Conservation (phyloP, 2,113 vertebrate genomes). For the Bubo bubo region DNA sequence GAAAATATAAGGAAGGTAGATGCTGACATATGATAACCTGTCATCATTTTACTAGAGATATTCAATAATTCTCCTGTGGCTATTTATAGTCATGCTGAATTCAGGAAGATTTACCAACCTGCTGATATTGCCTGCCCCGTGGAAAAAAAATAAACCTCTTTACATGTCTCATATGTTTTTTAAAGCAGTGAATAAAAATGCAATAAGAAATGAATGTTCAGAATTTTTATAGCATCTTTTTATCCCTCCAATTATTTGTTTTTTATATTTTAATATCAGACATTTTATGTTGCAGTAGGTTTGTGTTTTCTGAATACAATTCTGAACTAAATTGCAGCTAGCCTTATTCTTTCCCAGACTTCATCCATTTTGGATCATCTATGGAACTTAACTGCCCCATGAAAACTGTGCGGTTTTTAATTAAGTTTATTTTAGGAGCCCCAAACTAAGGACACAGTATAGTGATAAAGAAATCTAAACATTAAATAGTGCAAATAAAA, state of each 20-base stretch:
- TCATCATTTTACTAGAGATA: background rate
- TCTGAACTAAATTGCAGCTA: background rate
- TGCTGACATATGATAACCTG: constrained; percentile 14
- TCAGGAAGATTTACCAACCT: constrained; percentile 22
- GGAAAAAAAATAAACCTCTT: background rate
- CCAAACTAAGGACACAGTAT: background rate
- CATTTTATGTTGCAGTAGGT: background rate
- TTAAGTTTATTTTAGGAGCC: background rate
- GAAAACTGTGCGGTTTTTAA: background rate
- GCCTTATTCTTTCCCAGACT: background rate
- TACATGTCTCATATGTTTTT: background rate
- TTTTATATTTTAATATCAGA: background rate
- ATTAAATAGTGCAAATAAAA: background rate
- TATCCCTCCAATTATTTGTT: background rate
- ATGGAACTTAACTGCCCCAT: background rate
- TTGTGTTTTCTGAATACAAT: background rate
- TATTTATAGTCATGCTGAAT: constrained; percentile 26
- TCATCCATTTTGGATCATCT: background rate
- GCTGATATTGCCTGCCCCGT: background rate
- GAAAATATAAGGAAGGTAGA: background rate
- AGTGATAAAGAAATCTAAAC: background rate
- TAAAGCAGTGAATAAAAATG: constrained; percentile 4
- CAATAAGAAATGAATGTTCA: background rate
- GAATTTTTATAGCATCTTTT: background rate
- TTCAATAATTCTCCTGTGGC: constrained; percentile 10